A percentile compares a stretch with the other conserved stretches of the same genome.
Conservation (phyloP, 2,888 invertebrate species). For the Ophion slaviceki region DNA sequence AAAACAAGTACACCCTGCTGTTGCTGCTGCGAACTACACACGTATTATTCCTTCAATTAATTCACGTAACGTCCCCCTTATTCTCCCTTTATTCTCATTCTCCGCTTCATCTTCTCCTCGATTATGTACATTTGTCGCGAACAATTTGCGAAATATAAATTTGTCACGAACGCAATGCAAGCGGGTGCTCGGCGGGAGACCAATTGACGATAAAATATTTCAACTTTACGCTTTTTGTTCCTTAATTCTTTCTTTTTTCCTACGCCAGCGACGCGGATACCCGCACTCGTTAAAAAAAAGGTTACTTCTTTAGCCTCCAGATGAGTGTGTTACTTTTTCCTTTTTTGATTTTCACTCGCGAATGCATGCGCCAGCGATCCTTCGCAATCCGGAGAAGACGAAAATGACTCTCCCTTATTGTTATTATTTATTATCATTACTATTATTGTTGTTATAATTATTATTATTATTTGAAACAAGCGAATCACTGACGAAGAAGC, state of each 20-base stretch:
- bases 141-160: constrained; percentile 77
- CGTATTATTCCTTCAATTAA: constrained; percentile 57
- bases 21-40: constrained; percentile 49
- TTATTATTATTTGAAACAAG: constrained; percentile 49
- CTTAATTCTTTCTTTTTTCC: not conserved
- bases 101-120: constrained; percentile 6
- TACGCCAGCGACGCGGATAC: constrained; percentile 18
- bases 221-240: constrained; percentile 30
- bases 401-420: not conserved
- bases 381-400: constrained; percentile 3
- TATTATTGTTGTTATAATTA: constrained; percentile 76
- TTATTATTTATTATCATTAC: not conserved
- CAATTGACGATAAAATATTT: constrained; percentile 44
- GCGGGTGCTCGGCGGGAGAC: constrained; percentile 44
- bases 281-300: constrained; percentile 11
- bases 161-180: constrained; percentile 54
- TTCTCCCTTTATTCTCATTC: constrained; percentile 34
- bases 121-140: constrained; percentile 76
- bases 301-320: constrained; percentile 51
- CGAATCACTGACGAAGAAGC: constrained; percentile 45
- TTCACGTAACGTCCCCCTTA: constrained; percentile 48
- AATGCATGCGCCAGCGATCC: constrained; percentile 69
- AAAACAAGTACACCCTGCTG: constrained; percentile 64
- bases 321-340: constrained; percentile 53
- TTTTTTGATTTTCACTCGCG: constrained; percentile 72